Percentiles rank a stretch among this genome's conserved stretches.
Evolutionary conservation across 2,888 invertebrate genomes (phyloP).

Genomic region (Caenorhabditis sp.): DNA sequence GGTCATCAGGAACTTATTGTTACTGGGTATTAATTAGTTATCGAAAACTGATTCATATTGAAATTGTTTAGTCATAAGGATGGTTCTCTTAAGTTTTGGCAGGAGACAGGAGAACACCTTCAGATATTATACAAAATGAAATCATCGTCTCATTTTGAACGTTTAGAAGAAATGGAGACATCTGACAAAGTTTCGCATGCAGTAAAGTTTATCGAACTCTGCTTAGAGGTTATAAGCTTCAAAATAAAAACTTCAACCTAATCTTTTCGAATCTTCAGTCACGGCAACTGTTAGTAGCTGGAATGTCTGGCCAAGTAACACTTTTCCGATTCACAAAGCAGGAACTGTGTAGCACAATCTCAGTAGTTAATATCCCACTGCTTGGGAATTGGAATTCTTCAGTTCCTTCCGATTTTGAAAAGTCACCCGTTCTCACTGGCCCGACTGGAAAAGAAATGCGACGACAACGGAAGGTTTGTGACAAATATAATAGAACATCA

Average conservation of each 20-base stretch:
- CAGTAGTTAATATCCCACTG: constrained; percentile 85
- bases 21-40: constrained; percentile 92
- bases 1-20: constrained; percentile 98
- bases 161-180: constrained; percentile 70
- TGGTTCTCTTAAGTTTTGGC: constrained; percentile 99
- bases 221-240: constrained; percentile 87
- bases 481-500: too few species aligned
- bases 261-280: constrained; percentile 87
- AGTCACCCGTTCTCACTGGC: constrained; percentile 47
- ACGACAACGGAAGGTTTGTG: constrained; percentile 71
- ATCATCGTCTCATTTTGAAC: constrained; percentile 90
- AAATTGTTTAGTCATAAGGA: constrained; percentile 86
- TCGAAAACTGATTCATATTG: constrained; percentile 91
- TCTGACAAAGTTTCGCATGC: constrained; percentile 76
- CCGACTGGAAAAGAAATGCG: constrained; percentile 66
- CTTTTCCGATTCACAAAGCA: constrained; percentile 96
- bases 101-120: constrained; percentile 91
- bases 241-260: too few species aligned
- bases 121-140: constrained; percentile 85
- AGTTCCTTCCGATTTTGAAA: constrained; percentile 34
- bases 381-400: constrained; percentile 43
- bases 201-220: constrained; percentile 85
- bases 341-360: constrained; percentile 88
- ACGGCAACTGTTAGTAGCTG: constrained; percentile 91
- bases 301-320: constrained; percentile 94